phyloP scores from a whole-genome alignment of 2,797 vertebrate species.

The Lagorchestes hirsutus region DNA sequence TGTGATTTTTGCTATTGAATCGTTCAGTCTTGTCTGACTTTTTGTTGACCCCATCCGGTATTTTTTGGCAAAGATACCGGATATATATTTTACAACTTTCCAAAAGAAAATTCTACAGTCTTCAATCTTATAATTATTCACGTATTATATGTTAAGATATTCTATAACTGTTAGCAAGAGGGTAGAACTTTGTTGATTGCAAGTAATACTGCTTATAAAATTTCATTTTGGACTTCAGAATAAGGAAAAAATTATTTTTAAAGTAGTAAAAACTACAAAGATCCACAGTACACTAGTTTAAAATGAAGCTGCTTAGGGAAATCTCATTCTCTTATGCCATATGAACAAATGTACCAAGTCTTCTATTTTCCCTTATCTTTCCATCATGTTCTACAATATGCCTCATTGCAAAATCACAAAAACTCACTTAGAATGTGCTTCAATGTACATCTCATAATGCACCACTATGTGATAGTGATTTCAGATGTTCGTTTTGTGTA shows the following conservation, averaged over 20 bases:
- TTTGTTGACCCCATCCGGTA: not conserved
- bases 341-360: not conserved
- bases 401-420: conserved; percentile 38
- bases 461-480: conserved; percentile 17
- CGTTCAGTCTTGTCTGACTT: not conserved
- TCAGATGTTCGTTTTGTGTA: conserved; percentile 42
- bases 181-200: conserved; percentile 40
- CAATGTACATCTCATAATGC: conserved; percentile 6
- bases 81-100: not conserved
- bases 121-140: not conserved
- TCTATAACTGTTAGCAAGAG: conserved; percentile 31
- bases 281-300: not conserved
- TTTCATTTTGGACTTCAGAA: conserved; percentile 21
- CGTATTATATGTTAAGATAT: not conserved
- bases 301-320: conserved; percentile 27
- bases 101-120: not conserved
- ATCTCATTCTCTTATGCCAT: not conserved
- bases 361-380: conserved; percentile 25
- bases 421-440: conserved; percentile 50
- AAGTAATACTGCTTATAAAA: conserved; percentile 25
- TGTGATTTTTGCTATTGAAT: not conserved
- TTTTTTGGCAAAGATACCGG: not conserved
- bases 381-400: not conserved
- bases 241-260: not conserved
- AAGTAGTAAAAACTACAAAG: not conserved